Evolutionary conservation across 2,113 vertebrate species (phyloP), one percentile per base, ranked within the genome.

Genomic region (Platysternon megacephalum): DNA sequence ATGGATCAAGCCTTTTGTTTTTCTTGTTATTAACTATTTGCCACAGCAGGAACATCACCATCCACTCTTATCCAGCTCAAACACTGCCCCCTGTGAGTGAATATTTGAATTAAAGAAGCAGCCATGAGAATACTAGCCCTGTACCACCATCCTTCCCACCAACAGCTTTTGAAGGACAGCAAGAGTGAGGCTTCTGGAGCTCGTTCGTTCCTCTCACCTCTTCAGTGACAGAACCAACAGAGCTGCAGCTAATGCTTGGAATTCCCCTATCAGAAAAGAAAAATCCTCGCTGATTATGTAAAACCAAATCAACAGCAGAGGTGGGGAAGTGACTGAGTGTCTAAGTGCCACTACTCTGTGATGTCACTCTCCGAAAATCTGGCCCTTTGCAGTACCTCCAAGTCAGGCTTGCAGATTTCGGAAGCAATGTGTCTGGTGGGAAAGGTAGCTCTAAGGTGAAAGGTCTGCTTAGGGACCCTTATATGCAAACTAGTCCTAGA

Each of bases 181-280:
- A 84, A 76, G 72, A 85, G 76, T n/a, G 29, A 92, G 52, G 80
- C 91, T 94, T 94, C 97, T 97, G 97, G 85, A 96, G 88, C 94
- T 94, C 19, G 28, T 96, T 94, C 19, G 28, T 96, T 96, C 82
- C 46, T 97, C 88, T 96, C 91, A 21, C 96, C 87, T 96, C n/a
- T 85, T 88, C 85, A 85, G 86, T 97, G 95, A 93, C 84, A 96
- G 92, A 97, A 81, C 78, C 74, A 90, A 80, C 1, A 1, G 52
- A 65, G 52, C n/a, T 82, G 87, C 78, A 93, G 51, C 29, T 93
- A 85, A 12, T 3, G 85, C 53, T 55, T 93, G 96, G 96, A 96
- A 97, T 96, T 97, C 92, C 93, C 92, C 95, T 94, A 91, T 93
- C 90, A 91, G 79, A 53, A 51, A 88, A 81, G 79, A 90, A 93